Evolutionary conservation across 2,113 vertebrate species (phyloP), one percentile per base, ranked within the genome.

Genomic region (Zosterops pallidus): DNA sequence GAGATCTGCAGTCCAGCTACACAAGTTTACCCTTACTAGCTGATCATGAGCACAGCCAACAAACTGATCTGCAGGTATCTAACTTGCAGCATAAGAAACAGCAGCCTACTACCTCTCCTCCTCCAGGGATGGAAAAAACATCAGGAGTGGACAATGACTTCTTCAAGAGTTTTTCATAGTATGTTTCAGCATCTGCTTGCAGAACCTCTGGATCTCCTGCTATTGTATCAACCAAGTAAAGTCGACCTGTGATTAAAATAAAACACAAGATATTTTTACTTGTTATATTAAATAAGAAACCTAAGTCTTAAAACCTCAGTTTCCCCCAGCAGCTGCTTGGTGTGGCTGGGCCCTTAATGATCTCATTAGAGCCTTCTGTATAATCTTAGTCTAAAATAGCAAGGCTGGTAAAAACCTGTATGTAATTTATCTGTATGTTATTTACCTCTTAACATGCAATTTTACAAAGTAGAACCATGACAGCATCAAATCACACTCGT

Each of bases 181-280:
- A 97, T 8, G n/a, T 56, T 92, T 94, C 80, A 21, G 97, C 72
- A 18, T 93, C 95, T 35, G 60, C 80, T 94, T 69, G 90, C 9
- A 97, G 39, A 64, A 28, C 60, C 11, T 94, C 90, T 7, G 92
- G 94, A 52, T 97, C 96, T 49, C 76, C 96, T 39, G 79, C 60
- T 92, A 98, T 67, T 7, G 74, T 56, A 74, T 98, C 98, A 80
- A 98, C 94, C 2, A 97, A 97, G 91, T 96, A 98, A 69, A 47
- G 2, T 4, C 9, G 59, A 89, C 65, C 95, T 89, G 63, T 18
- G 89, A 71, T 35, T 64, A 71, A 86, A 89, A 92, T 17, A 78
- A 75, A 71, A 46, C 31, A 78, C 33, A 84, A 52, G 46, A 20
- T 44, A 53, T 13, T 90, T 83, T 90, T 68, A 57, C 12, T 89